phyloP scores from a whole-genome alignment of 2,888 invertebrate species.

The Aleiodes leptofemur region DNA sequence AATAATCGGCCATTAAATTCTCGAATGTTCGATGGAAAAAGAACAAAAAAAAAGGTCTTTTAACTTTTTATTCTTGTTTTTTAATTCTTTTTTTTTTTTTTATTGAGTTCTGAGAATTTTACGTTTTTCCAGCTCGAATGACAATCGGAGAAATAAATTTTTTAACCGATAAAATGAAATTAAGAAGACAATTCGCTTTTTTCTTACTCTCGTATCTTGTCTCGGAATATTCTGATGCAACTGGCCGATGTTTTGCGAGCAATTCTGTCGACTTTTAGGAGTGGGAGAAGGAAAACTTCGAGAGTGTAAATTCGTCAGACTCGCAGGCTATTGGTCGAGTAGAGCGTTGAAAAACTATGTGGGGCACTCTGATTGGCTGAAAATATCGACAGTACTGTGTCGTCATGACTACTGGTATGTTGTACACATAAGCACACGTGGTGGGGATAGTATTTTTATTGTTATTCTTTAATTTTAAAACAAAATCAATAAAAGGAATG shows the following conservation, averaged over 20 bases:
- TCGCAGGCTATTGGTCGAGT: not conserved
- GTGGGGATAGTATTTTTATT: not conserved
- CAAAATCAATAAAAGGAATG: no score
- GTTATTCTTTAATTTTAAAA: no score
- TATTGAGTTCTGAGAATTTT: not conserved
- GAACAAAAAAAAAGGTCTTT: not conserved
- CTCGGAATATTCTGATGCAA: not conserved
- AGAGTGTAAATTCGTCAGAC: not conserved
- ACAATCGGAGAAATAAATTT: not conserved
- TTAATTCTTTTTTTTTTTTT: not conserved
- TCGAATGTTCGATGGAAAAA: not conserved
- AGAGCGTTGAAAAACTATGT: slow-evolving; percentile 5
- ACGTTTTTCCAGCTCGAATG: not conserved
- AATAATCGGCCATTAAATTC: slow-evolving; percentile 50
- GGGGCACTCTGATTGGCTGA: slow-evolving; percentile 22
- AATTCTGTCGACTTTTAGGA: not conserved
- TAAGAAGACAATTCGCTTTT: no score
- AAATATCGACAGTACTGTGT: slow-evolving; percentile 2
- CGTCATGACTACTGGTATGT: slow-evolving; percentile 43
- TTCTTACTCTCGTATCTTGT: not conserved
- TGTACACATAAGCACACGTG: slow-evolving; percentile 40
- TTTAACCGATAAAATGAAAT: no score
- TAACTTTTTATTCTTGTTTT: not conserved
- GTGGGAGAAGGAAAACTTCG: not conserved
- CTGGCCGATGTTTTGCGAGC: not conserved